phyloP scores from a whole-genome alignment of 2,888 invertebrate genomes.

The Atethmia centrago region DNA sequence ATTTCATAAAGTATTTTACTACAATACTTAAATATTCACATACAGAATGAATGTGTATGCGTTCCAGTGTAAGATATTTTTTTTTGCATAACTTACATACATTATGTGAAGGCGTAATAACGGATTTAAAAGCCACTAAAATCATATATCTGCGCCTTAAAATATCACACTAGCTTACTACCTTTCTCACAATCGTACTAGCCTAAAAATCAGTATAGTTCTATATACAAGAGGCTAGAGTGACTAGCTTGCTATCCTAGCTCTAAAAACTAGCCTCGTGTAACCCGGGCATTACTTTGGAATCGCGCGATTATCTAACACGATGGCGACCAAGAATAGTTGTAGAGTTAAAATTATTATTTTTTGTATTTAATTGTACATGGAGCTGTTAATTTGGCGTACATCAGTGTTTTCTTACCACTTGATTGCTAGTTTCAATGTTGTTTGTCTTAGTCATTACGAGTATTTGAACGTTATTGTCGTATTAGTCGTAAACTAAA shows the following conservation, averaged over 20 bases:
- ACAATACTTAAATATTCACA: too few relatives aligned
- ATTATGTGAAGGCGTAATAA: too few relatives aligned
- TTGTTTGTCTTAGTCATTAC: constrained; percentile 2
- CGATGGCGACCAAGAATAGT: constrained; percentile 21
- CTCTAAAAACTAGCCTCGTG: too few relatives aligned
- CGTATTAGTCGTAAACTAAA: too few relatives aligned
- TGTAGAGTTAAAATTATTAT: too few relatives aligned
- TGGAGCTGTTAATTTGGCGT: constrained; percentile 21
- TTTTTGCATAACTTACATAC: too few relatives aligned
- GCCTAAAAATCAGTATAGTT: neutral
- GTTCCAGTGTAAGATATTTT: too few relatives aligned
- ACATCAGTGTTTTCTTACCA: constrained; percentile 37
- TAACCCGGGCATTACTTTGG: constrained; percentile 18
- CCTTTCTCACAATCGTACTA: neutral
- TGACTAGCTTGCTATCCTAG: neutral
- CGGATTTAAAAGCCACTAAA: too few relatives aligned
- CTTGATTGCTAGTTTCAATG: constrained; percentile 32
- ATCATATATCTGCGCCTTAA: neutral
- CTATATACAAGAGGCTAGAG: neutral
- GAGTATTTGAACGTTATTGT: constrained; percentile 2
- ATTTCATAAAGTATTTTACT: too few relatives aligned
- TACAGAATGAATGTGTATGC: too few relatives aligned
- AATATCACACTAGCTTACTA: neutral
- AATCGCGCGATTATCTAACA: constrained; percentile 44
- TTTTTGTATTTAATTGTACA: constrained; percentile 39